Evolutionary conservation across 2,797 vertebrate genomes (phyloP).

Genomic region (Catostomus latipinnis): DNA sequence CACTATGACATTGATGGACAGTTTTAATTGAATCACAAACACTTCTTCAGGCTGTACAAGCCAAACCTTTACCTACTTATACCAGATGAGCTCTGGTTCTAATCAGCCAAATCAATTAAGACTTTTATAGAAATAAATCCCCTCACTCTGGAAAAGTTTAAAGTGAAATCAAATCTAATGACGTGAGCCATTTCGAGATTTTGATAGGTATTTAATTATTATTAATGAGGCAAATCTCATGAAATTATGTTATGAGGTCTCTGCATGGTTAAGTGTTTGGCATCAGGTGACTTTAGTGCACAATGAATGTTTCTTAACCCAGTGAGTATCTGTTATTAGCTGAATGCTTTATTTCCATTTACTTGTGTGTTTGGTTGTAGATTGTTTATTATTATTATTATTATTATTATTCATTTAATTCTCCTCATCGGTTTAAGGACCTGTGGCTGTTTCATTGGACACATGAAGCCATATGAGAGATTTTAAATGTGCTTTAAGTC

Average conservation of each 20-base stretch:
- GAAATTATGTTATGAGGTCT: conserved; percentile 22
- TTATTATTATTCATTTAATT: neutral
- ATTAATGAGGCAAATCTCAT: conserved; percentile 73
- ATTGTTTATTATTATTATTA: neutral
- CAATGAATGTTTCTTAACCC: neutral
- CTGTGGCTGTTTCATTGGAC: neutral
- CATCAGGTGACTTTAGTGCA: conserved; percentile 10
- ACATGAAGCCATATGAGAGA: conserved; percentile 1
- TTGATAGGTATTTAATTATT: conserved; percentile 79
- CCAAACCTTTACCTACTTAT: conserved; percentile 68
- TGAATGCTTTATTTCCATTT: neutral
- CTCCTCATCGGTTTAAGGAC: neutral
- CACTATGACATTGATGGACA: conserved; percentile 78
- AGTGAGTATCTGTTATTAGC: conserved; percentile 10
- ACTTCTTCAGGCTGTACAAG: conserved; percentile 71
- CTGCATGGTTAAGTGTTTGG: conserved; percentile 32
- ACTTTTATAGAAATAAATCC: conserved; percentile 81
- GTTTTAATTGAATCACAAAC: conserved; percentile 76
- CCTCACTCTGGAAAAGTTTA: conserved; percentile 73
- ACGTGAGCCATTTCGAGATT: conserved; percentile 67
- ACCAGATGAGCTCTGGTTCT: conserved; percentile 77
- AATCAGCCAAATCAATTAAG: conserved; percentile 82
- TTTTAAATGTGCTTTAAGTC: neutral
- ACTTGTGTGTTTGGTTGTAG: neutral
- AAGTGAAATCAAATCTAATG: conserved; percentile 73